Evolutionary conservation across 2,113 vertebrate species (phyloP).

Genomic region (Hemibagrus wyckioides): DNA sequence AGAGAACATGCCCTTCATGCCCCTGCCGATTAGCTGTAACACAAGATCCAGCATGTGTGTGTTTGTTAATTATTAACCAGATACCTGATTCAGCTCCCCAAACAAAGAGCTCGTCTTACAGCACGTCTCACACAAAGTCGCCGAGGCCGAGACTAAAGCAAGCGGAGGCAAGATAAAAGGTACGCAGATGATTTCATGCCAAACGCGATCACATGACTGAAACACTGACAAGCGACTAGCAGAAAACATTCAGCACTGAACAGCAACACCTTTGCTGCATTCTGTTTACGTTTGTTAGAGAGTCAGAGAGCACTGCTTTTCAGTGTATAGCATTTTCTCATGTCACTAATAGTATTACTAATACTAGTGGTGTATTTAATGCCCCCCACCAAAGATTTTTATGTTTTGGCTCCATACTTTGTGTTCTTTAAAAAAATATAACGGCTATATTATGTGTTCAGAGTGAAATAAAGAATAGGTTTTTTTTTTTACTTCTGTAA

Average conservation of each 20-base stretch:
- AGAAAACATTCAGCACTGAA: not conserved
- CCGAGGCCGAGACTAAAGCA: not conserved
- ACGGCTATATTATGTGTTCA: not conserved
- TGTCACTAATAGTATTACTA: not conserved
- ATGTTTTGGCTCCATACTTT: not conserved
- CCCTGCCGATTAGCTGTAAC: slow-evolving; percentile 40
- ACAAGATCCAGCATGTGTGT: not conserved
- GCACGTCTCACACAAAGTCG: not conserved
- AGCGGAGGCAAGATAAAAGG: not conserved
- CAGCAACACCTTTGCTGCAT: not conserved
- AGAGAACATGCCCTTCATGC: slow-evolving; percentile 40
- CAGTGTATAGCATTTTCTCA: not conserved
- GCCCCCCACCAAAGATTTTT: not conserved
- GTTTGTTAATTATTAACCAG: slow-evolving; percentile 48
- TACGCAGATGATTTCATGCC: not conserved
- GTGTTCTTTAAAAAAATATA: not conserved
- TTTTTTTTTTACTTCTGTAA: not conserved
- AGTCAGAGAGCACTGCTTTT: not conserved
- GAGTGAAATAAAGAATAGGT: not conserved
- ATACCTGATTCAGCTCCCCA: slow-evolving; percentile 40
- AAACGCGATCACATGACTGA: not conserved
- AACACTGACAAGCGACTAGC: not conserved
- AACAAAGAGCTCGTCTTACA: slow-evolving; percentile 44
- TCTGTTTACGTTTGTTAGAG: no score
- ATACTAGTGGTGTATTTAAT: not conserved